Evolutionary conservation across 2,113 vertebrate species (phyloP).

Genomic region (Xiphophorus hellerii): DNA sequence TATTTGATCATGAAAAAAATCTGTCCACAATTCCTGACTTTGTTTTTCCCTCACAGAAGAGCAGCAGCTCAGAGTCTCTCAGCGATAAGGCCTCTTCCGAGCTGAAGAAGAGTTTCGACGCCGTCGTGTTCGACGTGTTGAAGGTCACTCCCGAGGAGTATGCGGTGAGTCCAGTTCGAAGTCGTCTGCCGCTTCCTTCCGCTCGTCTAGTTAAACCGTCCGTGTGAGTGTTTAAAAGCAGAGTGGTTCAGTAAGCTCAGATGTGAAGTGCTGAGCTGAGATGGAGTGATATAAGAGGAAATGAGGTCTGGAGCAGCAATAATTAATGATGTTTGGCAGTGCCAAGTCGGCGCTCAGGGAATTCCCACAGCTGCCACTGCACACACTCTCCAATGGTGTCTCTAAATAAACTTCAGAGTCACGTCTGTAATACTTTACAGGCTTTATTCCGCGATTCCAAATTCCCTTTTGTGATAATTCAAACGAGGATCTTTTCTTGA

Average conservation of each 20-base stretch:
- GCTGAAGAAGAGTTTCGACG: constrained; percentile 98
- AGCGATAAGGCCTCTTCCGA: constrained; percentile 93
- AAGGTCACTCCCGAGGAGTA: constrained; percentile 99
- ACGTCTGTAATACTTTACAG: background rate
- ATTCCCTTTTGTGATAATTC: background rate
- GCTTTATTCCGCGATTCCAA: background rate
- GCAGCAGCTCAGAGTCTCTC: constrained; percentile 97
- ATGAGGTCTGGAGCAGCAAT: constrained; percentile 63
- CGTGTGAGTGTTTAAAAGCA: background rate
- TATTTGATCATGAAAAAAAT: background rate
- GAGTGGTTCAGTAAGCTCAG: constrained; percentile 20
- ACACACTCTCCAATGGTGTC: background rate
- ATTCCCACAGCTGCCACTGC: constrained; percentile 13
- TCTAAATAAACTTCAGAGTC: background rate
- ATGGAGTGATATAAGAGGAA: constrained; percentile 26
- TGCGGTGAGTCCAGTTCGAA: constrained; percentile 85
- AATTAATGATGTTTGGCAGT: constrained; percentile 60
- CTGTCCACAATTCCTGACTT: background rate
- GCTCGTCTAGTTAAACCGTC: background rate
- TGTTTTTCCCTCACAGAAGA: constrained; percentile 80
- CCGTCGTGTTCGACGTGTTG: constrained; percentile 95
- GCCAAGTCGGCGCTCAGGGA: constrained; percentile 19
- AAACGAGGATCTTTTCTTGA: background rate
- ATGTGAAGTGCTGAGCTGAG: constrained; percentile 32
- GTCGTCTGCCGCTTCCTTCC: background rate